Evolutionary conservation across 2,797 vertebrate genomes (phyloP).

Genomic region (Salmo trutta): DNA sequence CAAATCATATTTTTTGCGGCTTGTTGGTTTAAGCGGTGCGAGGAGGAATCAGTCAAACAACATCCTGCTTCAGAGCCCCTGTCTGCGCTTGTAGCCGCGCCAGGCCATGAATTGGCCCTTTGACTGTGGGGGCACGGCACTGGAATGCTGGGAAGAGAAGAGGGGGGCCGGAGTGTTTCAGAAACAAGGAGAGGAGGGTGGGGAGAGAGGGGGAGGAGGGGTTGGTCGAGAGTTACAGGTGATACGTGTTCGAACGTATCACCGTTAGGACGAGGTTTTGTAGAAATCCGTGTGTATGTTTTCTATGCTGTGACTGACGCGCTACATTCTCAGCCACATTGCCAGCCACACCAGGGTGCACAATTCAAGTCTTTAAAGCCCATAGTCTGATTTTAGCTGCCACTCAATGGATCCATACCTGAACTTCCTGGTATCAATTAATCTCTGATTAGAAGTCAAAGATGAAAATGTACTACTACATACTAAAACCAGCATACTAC

Average conservation of each 20-base stretch:
- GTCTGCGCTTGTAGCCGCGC: slow-evolving; percentile 70
- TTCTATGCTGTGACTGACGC: background rate
- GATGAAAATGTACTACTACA: background rate
- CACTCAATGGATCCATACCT: background rate
- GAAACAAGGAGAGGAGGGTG: slow-evolving; percentile 48
- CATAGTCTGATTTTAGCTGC: background rate
- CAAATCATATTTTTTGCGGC: slow-evolving; percentile 76
- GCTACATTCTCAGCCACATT: background rate
- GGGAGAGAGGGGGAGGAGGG: slow-evolving; percentile 38
- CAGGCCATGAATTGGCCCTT: slow-evolving; percentile 77
- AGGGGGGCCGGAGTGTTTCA: slow-evolving; percentile 65
- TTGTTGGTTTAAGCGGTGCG: slow-evolving; percentile 86
- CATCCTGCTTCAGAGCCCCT: slow-evolving; percentile 82
- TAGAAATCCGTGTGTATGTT: background rate
- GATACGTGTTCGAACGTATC: slow-evolving; percentile 75
- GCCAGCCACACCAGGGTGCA: background rate
- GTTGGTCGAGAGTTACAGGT: slow-evolving; percentile 69
- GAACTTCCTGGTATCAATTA: background rate
- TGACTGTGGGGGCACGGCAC: slow-evolving; percentile 63
- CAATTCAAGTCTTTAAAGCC: background rate
- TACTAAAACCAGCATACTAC: background rate
- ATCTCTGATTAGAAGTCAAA: background rate
- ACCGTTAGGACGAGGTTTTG: slow-evolving; percentile 46
- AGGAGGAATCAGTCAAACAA: slow-evolving; percentile 82
- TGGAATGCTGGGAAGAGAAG: slow-evolving; percentile 38